A percentile compares a stretch with the other conserved stretches of the same genome.
These are phyloP conservation scores for Uria lomvia DNA, from an alignment of 2,113 vertebrate species.

Conservation along the genomic window DNA sequence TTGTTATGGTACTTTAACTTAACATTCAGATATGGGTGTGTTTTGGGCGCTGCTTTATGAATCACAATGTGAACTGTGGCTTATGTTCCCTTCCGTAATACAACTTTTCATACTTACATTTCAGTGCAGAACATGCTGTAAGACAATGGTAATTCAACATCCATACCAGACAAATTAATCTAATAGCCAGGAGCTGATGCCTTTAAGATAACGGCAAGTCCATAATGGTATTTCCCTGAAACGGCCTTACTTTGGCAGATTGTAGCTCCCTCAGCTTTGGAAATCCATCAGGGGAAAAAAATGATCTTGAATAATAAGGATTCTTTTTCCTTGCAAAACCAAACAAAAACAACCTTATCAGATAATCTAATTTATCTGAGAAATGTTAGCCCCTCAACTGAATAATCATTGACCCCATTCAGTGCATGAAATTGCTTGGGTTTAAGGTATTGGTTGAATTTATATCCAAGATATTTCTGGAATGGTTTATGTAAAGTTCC, in stretches of 20 bases:
- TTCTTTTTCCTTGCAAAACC: background rate
- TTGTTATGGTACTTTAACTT: background rate
- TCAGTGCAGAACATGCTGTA: background rate
- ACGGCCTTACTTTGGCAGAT: background rate
- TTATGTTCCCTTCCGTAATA: background rate
- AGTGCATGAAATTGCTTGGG: background rate
- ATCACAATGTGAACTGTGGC: background rate
- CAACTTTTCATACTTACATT: background rate
- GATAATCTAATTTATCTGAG: background rate
- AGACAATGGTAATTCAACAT: background rate
- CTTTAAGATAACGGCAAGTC: background rate
- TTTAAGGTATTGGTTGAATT: background rate
- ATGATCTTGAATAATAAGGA: background rate
- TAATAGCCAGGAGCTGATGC: background rate
- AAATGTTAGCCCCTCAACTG: background rate
- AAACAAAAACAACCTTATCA: background rate
- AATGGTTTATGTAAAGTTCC: background rate
- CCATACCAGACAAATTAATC: background rate
- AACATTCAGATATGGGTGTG: background rate
- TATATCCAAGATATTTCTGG: background rate
- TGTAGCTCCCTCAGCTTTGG: background rate
- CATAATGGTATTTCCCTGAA: background rate
- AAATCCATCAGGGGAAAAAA: background rate
- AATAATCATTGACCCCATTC: background rate
- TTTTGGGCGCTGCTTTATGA: background rate